Conservation (phyloP, 2,888 invertebrate species). For the Encarsia formosa region DNA sequence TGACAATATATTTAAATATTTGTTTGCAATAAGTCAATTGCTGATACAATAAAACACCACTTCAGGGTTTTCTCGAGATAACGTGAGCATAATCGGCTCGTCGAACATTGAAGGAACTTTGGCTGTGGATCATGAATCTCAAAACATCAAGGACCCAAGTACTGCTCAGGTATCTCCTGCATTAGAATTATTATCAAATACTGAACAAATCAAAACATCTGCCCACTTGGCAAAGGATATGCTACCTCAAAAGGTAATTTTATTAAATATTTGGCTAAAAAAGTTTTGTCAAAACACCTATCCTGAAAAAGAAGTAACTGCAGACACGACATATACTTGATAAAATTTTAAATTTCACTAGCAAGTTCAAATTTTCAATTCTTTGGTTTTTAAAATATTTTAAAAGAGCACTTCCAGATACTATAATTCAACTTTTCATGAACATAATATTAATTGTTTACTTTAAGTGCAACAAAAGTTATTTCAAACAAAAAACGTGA, state of each 20-base stretch:
- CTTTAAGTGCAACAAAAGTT: no score
- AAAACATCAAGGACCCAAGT: slow-evolving; percentile 45
- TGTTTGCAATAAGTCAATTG: slow-evolving; percentile 13
- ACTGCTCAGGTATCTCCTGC: slow-evolving; percentile 50
- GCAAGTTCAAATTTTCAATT: no score
- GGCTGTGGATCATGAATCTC: slow-evolving; percentile 48
- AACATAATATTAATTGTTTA: no score
- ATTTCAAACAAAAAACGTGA: no score
- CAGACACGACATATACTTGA: no score
- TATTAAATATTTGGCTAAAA: background rate
- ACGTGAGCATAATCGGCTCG: slow-evolving; percentile 49
- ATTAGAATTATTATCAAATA: slow-evolving; percentile 49
- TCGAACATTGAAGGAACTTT: slow-evolving; percentile 45
- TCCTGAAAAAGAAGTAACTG: no score
- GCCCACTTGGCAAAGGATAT: slow-evolving; percentile 58
- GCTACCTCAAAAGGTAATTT: slow-evolving; percentile 47
- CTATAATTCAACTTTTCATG: no score
- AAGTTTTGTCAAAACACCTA: no score
- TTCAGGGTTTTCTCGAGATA: slow-evolving; percentile 53
- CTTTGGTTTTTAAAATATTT: no score
- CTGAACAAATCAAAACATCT: slow-evolving; percentile 56
- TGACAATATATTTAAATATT: background rate
- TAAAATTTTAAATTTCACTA: no score
- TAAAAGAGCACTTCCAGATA: no score
- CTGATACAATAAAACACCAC: slow-evolving; percentile 22